Conservation (phyloP, 2,888 invertebrate species). For the Lagria hirta region DNA sequence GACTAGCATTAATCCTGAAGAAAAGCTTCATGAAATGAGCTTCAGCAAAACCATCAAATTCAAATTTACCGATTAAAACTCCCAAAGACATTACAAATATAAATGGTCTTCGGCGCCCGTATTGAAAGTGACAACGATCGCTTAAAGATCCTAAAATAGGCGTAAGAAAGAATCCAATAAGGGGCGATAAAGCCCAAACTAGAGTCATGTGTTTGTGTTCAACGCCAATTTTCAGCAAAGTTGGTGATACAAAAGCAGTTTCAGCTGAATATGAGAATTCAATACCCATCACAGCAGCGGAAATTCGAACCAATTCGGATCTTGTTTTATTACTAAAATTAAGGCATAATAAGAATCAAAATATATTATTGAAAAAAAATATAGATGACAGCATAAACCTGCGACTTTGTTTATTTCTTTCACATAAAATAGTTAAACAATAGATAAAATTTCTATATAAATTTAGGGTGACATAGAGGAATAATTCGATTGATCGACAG, state of each 20-base stretch:
- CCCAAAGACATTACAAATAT: constrained; percentile 87
- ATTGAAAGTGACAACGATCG: constrained; percentile 78
- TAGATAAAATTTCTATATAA: too few relatives aligned
- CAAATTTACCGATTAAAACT: constrained; percentile 75
- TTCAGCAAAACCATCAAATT: background rate
- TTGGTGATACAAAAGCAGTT: constrained; percentile 95
- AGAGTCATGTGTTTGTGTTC: constrained; percentile 92
- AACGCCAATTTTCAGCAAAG: constrained; percentile 88
- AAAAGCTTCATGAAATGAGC: constrained; percentile 2
- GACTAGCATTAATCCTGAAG: constrained; percentile 79
- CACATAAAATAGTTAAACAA: too few relatives aligned
- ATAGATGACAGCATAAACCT: too few relatives aligned
- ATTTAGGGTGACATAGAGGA: too few relatives aligned
- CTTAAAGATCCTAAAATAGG: constrained; percentile 90
- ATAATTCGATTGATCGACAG: too few relatives aligned
- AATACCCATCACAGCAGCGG: constrained; percentile 95
- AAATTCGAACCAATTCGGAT: constrained; percentile 79
- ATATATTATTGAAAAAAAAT: background rate
- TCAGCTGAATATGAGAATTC: constrained; percentile 98
- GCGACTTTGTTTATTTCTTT: too few relatives aligned
- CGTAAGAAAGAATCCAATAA: constrained; percentile 92
- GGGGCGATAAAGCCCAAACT: constrained; percentile 92
- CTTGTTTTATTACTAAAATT: constrained; percentile 72
- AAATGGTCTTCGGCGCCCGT: constrained; percentile 89
- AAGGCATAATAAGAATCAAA: constrained; percentile 5